phyloP scores from a whole-genome alignment of 2,888 invertebrate species.

The Amphipoea oculea region DNA sequence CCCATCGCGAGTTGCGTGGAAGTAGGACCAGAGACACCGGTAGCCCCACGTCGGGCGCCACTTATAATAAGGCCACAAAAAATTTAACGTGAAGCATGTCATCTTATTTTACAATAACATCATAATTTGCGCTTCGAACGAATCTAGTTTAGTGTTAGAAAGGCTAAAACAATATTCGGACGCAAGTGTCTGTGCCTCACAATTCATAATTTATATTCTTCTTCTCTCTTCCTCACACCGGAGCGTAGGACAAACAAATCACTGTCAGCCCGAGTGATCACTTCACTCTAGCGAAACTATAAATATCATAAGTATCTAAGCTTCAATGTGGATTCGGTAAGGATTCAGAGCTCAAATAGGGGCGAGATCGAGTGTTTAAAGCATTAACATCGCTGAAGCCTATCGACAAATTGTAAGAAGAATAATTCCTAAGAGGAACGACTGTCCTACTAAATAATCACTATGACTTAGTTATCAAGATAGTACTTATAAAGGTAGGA shows the following conservation, averaged over 20 bases:
- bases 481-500: conserved; percentile 80
- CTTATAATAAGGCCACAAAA: conserved; percentile 89
- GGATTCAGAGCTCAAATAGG: conserved; percentile 77
- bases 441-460: conserved; percentile 78
- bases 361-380: conserved; percentile 85
- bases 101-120: conserved; percentile 78
- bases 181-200: conserved; percentile 81
- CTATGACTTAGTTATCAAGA: conserved; percentile 88
- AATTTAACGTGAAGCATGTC: conserved; percentile 85
- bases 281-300: conserved; percentile 63
- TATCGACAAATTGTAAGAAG: conserved; percentile 76
- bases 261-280: conserved; percentile 45
- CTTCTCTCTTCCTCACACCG: conserved; percentile 39
- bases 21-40: conserved; percentile 71
- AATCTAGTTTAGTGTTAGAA: conserved; percentile 71
- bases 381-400: conserved; percentile 82
- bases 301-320: conserved; percentile 62
- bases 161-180: conserved; percentile 79
- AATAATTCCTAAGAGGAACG: conserved; percentile 79
- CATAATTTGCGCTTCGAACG: conserved; percentile 80
- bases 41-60: conserved; percentile 84
- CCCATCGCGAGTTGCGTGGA: conserved; percentile 30
- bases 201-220: conserved; percentile 59
- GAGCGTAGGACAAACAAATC: conserved; percentile 39
- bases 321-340: conserved; percentile 78